A percentile compares a stretch with the other conserved stretches of the same genome.
These are phyloP conservation scores for Girardinichthys multiradiatus DNA, from an alignment of 2,113 vertebrate species.

Conservation along the genomic window DNA sequence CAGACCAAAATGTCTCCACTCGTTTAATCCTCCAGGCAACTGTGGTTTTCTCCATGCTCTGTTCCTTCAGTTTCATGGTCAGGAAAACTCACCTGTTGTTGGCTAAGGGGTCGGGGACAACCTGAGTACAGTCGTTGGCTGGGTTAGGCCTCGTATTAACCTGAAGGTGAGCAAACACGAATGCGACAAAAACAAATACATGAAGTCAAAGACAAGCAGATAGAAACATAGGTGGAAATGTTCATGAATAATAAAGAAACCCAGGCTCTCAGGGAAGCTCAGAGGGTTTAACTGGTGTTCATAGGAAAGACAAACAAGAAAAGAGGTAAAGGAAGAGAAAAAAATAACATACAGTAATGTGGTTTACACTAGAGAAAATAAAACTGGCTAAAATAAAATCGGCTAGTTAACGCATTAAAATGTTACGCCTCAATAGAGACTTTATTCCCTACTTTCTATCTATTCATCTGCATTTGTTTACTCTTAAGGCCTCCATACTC, in stretches of 20 bases:
- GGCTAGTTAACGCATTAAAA: neutral
- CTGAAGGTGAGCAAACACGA: slow-evolving; percentile 77
- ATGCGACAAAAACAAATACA: slow-evolving; percentile 51
- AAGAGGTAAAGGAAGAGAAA: neutral
- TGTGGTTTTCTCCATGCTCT: neutral
- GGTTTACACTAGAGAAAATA: neutral
- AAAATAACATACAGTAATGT: neutral
- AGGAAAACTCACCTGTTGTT: slow-evolving; percentile 92
- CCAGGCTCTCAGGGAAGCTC: slow-evolving; percentile 57
- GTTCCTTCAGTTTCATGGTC: neutral
- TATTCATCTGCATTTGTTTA: slow-evolving; percentile 55
- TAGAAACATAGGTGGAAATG: slow-evolving; percentile 34
- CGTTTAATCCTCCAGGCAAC: slow-evolving; percentile 2
- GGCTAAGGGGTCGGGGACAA: slow-evolving; percentile 85
- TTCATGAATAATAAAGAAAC: slow-evolving; percentile 69
- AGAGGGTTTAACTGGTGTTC: slow-evolving; percentile 59
- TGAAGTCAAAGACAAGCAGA: slow-evolving; percentile 43
- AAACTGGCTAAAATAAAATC: neutral
- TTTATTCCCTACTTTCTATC: slow-evolving; percentile 34
- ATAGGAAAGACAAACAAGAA: slow-evolving; percentile 10
- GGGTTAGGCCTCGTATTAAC: slow-evolving; percentile 93
- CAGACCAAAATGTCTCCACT: slow-evolving; percentile 1
- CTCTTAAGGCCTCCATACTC: slow-evolving; percentile 40
- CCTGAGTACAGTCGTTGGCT: slow-evolving; percentile 83
- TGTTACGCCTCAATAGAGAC: slow-evolving; percentile 13